These are phyloP conservation scores for Luperina nickerlii DNA, from an alignment of 2,888 invertebrate genomes.

Conservation along the genomic window DNA sequence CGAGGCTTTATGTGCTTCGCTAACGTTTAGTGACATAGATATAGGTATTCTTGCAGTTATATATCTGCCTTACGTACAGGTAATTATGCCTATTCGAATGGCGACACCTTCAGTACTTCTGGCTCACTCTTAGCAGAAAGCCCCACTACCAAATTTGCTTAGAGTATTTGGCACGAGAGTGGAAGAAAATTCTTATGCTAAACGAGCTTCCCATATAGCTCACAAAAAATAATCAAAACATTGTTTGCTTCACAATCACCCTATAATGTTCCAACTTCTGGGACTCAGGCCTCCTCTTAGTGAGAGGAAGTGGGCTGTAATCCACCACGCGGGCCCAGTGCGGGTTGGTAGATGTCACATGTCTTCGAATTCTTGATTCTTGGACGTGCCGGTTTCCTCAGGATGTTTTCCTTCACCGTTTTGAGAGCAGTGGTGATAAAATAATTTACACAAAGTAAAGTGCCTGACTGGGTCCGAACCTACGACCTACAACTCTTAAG, in stretches of 20 bases:
- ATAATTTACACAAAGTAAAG: too few relatives aligned
- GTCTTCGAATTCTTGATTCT: too few relatives aligned
- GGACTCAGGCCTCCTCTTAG: too few relatives aligned
- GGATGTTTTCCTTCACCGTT: too few relatives aligned
- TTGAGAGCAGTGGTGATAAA: too few relatives aligned
- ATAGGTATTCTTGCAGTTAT: neutral
- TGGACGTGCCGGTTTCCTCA: too few relatives aligned
- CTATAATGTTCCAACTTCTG: too few relatives aligned
- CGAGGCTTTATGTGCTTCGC: slow-evolving; percentile 8
- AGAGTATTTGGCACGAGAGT: neutral
- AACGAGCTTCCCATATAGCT: neutral
- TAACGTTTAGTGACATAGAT: slow-evolving; percentile 5
- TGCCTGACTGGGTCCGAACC: too few relatives aligned
- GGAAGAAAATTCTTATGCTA: neutral
- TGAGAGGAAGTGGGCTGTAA: too few relatives aligned
- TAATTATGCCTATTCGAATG: neutral
- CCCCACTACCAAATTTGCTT: neutral
- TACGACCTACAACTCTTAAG: too few relatives aligned
- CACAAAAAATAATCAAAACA: neutral
- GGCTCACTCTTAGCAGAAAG: neutral
- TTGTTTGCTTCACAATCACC: neutral
- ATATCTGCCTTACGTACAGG: neutral
- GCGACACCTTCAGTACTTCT: neutral
- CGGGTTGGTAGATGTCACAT: too few relatives aligned
- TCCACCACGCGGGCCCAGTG: too few relatives aligned